A percentile compares a stretch with the other conserved stretches of the same genome.
phyloP scores from a whole-genome alignment of 2,113 vertebrate genomes.

The Percopsis transmontana region DNA sequence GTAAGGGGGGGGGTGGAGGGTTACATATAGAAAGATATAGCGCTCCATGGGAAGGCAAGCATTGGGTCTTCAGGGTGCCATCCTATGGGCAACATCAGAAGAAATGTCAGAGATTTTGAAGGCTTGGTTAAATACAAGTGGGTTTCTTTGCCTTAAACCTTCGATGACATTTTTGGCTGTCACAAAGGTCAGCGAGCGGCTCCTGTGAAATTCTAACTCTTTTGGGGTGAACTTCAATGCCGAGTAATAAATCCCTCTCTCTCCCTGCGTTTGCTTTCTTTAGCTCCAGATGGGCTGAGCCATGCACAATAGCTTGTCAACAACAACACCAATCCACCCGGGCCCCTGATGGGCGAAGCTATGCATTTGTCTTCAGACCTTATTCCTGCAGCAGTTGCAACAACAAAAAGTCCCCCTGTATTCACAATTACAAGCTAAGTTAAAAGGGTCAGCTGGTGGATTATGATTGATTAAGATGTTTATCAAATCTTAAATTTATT shows the following conservation, averaged over 20 bases:
- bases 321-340: conserved; percentile 48
- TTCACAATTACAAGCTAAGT: background rate
- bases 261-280: conserved; percentile 20
- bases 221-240: conserved; percentile 77
- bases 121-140: conserved; percentile 79
- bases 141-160: conserved; percentile 77
- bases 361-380: background rate
- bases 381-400: conserved; percentile 20
- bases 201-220: conserved; percentile 76
- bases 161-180: conserved; percentile 79
- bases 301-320: conserved; percentile 59
- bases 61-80: conserved; percentile 74
- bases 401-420: background rate
- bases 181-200: conserved; percentile 75
- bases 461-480: too few species aligned
- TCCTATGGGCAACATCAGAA: conserved; percentile 78
- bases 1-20: too few species aligned
- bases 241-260: conserved; percentile 71
- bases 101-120: conserved; percentile 82
- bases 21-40: conserved; percentile 41
- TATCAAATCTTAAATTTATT: too few species aligned
- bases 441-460: too few species aligned
- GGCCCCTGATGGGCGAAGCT: conserved; percentile 36
- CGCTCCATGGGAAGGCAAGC: conserved; percentile 65
- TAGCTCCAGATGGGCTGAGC: conserved; percentile 9